Evolutionary conservation across 2,113 vertebrate genomes (phyloP), one percentile per base, ranked within the genome.

Genomic region (Pristiophorus japonicus): DNA sequence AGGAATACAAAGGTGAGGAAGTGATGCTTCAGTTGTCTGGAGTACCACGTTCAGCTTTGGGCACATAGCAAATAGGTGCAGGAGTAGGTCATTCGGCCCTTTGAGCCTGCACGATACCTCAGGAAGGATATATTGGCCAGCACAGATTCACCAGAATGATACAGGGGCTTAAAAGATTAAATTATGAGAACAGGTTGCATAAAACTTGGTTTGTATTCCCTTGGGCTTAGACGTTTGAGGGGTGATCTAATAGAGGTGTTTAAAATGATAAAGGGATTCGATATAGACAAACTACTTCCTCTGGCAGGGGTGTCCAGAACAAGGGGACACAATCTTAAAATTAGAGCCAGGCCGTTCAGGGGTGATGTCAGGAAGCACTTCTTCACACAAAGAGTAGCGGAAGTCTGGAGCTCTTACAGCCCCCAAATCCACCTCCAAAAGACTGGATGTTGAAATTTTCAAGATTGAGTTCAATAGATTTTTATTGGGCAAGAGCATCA

Each of bases 91-190:
- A n/a, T n/a, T n/a, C n/a, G n/a, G n/a, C n/a, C n/a, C n/a, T n/a
- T n/a, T n/a, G n/a, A n/a, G n/a, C n/a, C n/a, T n/a, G n/a, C n/a
- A 75, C 12, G 1, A 27, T 1, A 70, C 66, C 66, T 70, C 66
- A 70, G 22, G 59, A 6, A 38, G n/a, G 2, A 38, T 78, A 78
- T 38, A 18, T 0, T 78, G 12, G n/a, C 11, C 75, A 75, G 34
- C 73, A 78, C 34, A 38, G n/a, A 78, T 18, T n/a, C 75, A 78
- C 14, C 88, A 62, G 45, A 51, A 51, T 87, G 30, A 63, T 47
- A 34, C 55, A 12, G 3, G 11, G 34, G 7, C 55, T n/a, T 91
- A 62, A 62, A 90, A 30, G 55, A 27, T 20, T 95, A 96, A 96
- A 87, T 96, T 45, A 11, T 0, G 95, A 96, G 91, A 67, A 81